Evolutionary conservation across 2,888 invertebrate species (phyloP), one percentile per base, ranked within the genome.

Genomic region (Ptilodon capucinus): DNA sequence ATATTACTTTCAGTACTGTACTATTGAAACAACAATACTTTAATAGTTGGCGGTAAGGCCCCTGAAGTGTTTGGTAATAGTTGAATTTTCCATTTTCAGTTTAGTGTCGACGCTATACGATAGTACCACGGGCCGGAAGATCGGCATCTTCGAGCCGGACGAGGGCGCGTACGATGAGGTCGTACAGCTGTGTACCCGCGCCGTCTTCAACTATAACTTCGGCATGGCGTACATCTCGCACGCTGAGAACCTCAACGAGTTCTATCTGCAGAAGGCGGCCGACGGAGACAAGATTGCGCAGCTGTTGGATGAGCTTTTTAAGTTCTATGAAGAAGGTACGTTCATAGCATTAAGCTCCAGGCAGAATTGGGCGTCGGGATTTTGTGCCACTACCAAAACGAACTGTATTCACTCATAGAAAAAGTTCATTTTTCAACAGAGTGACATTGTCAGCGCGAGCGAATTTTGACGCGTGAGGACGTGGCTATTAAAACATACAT

Each of bases 71-170:
- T n/a, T n/a, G n/a, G n/a, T n/a, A 21, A 28, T 28, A 28, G 11
- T 14, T 4, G 32, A 7, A 7, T 32, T 11, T 6, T 2, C 18
- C 55, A 28, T 57, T 86, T 89, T 1, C 77, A 96, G 96, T 52
- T 81, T 96, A 54, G 86, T 94, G 46, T 91, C 95, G 46, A 93
- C 94, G 2, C 81, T 96, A 2, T 95, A 95, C 68, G 91, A 93
- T 46, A 68, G 69, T 4, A 54, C 60, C 1, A 82, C 81, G 0
- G 92, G 92, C 7, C 74, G 77, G 14, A 92, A 92, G 67, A 74
- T 93, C 2, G 70, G 83, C 0, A 77, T 92, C 35, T 81, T 93
- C 46, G 80, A 84, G 28, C 92, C 92, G 0, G 92, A 93, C 56
- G 92, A 91, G 51, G 92, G 87, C 25, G 91, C 92, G 0, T 91